Evolutionary conservation across 2,888 invertebrate species (phyloP).

Genomic region (Neuroscelio doddi): DNA sequence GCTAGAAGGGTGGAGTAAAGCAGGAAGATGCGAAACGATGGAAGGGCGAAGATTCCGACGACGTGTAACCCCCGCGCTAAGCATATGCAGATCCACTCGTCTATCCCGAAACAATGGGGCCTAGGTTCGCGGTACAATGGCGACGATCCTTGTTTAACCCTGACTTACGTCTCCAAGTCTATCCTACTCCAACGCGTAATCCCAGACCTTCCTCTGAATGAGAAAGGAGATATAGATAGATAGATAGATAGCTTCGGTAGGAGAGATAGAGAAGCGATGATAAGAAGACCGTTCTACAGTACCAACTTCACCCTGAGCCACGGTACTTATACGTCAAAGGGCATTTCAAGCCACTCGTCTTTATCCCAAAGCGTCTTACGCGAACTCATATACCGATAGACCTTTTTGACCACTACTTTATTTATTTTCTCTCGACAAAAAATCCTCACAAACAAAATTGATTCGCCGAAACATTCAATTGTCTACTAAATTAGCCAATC

Average conservation of each 20-base stretch:
- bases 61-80: conserved; percentile 68
- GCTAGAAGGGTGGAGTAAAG: conserved; percentile 50
- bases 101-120: conserved; percentile 70
- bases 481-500: conserved; percentile 15
- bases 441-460: too few relatives aligned
- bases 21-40: conserved; percentile 51
- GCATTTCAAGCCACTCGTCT: conserved; percentile 50
- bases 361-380: conserved; percentile 50
- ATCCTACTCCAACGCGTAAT: conserved; percentile 70
- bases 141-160: conserved; percentile 72
- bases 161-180: conserved; percentile 70
- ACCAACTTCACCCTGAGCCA: conserved; percentile 42
- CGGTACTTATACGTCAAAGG: conserved; percentile 55
- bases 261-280: conserved; percentile 43
- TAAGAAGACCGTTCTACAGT: conserved; percentile 46
- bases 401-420: not conserved
- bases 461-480: conserved; percentile 13
- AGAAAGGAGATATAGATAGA: conserved; percentile 49
- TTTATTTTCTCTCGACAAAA: not conserved
- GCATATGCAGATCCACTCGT: conserved; percentile 73
- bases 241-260: conserved; percentile 37
- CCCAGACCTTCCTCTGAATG: conserved; percentile 65
- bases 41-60: conserved; percentile 54
- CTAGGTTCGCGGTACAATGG: conserved; percentile 67
- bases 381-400: conserved; percentile 43